These are phyloP conservation scores for Polydrusus cervinus DNA, from an alignment of 2,888 invertebrate species.

Conservation along the genomic window DNA sequence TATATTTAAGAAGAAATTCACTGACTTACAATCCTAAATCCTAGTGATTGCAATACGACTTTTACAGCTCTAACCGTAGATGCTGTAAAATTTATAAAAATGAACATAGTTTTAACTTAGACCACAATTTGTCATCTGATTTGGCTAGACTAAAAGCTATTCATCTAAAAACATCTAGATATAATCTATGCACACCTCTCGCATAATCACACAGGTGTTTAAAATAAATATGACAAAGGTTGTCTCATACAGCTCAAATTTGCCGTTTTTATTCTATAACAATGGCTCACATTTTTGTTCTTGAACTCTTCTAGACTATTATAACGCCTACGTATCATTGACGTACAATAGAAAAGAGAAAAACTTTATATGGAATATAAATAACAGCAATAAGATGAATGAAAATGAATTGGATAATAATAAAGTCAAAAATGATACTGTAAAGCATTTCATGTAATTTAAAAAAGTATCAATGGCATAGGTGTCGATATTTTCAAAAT, in stretches of 20 bases:
- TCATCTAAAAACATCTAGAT: constrained; percentile 11
- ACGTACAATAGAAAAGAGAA: constrained; percentile 15
- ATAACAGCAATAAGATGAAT: neutral
- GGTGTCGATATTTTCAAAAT: too few species aligned
- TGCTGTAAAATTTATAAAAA: too few species aligned
- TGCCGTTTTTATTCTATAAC: constrained; percentile 41
- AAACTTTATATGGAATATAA: neutral
- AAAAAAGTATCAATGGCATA: too few species aligned
- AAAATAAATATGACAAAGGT: constrained; percentile 40
- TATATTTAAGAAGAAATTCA: too few species aligned
- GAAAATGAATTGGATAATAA: neutral
- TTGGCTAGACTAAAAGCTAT: constrained; percentile 17
- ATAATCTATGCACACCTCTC: constrained; percentile 43
- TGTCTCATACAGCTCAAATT: constrained; percentile 41
- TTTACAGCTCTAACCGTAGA: too few species aligned
- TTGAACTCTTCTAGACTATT: constrained; percentile 46
- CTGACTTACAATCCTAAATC: too few species aligned
- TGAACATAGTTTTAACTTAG: too few species aligned
- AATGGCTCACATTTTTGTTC: constrained; percentile 47
- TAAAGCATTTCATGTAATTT: too few species aligned
- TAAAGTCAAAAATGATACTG: neutral
- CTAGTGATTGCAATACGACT: too few species aligned
- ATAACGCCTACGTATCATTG: constrained; percentile 41
- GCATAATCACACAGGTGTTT: constrained; percentile 44
- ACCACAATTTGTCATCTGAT: constrained; percentile 2